phyloP scores from a whole-genome alignment of 2,113 vertebrate genomes.

The Serranochromis macrocephalus region DNA sequence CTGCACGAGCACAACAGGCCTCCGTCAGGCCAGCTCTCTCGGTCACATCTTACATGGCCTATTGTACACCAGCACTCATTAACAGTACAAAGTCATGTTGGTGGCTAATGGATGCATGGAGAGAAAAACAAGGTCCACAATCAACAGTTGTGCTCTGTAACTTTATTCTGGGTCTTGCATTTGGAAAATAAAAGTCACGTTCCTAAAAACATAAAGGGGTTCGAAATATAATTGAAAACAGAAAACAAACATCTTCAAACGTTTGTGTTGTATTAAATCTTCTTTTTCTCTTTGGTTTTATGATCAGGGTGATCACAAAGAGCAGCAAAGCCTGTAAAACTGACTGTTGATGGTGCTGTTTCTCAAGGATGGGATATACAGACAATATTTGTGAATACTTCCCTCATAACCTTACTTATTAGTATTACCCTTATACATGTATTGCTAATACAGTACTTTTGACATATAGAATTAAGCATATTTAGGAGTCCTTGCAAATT shows the following conservation, averaged over 20 bases:
- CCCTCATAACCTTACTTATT: not conserved
- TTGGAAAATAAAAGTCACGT: constrained; percentile 4
- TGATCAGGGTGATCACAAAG: not conserved
- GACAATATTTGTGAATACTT: not conserved
- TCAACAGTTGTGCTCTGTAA: constrained; percentile 10
- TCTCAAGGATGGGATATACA: not conserved
- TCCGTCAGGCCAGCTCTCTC: constrained; percentile 41
- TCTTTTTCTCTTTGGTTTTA: constrained; percentile 34
- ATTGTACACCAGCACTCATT: constrained; percentile 64
- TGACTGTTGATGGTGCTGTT: not conserved
- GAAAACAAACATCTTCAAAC: not conserved
- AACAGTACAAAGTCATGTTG: constrained; percentile 52
- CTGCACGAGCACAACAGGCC: constrained; percentile 54
- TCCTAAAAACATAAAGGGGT: not conserved
- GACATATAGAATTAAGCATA: not conserved
- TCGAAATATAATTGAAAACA: not conserved
- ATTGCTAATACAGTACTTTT: not conserved
- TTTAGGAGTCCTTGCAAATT: not conserved
- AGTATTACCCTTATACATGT: not conserved
- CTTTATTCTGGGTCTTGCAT: constrained; percentile 36
- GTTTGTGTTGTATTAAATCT: not conserved
- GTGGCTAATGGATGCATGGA: constrained; percentile 28
- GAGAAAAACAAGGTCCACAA: constrained; percentile 32
- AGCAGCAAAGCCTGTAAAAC: not conserved
- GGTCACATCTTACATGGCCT: constrained; percentile 45